These are phyloP conservation scores for Petrolisthes cinctipes DNA, from an alignment of 2,888 invertebrate genomes.

Conservation along the genomic window DNA sequence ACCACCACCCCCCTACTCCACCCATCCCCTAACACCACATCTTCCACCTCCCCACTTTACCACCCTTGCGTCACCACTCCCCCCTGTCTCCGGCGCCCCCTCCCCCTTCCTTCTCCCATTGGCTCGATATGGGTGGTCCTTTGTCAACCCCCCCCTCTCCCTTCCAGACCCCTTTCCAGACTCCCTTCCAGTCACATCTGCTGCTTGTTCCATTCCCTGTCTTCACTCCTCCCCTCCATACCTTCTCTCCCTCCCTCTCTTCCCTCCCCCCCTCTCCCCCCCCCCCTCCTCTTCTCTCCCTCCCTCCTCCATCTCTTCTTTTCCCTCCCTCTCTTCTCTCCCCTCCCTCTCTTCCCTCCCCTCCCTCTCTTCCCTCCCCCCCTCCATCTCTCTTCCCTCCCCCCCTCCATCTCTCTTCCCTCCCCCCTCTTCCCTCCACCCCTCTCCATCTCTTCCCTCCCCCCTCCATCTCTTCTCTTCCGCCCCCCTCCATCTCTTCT, in stretches of 20 bases:
- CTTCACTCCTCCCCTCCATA: not conserved
- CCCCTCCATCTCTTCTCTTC: not conserved
- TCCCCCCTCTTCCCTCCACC: not conserved
- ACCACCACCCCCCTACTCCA: not conserved
- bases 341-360: not conserved
- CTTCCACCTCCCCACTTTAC: not conserved
- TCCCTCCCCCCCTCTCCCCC: not conserved
- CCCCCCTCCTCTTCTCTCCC: not conserved
- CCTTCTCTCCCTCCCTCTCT: conserved; percentile 18
- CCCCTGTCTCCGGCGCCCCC: not conserved
- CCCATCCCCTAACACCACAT: not conserved
- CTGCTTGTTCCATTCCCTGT: not conserved
- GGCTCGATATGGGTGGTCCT: not conserved
- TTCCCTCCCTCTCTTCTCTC: not conserved
- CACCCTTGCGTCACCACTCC: not conserved
- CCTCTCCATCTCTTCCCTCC: not conserved
- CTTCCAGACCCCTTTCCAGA: not conserved
- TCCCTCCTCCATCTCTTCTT: not conserved
- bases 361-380: not conserved
- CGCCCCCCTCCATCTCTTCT: not conserved
- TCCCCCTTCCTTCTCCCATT: not conserved
- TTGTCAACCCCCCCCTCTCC: no score
- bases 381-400: not conserved
- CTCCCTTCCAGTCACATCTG: not conserved
- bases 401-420: not conserved